Conservation (phyloP, 92 coral and sea anemone species). For the Blastomussa wellsi region DNA sequence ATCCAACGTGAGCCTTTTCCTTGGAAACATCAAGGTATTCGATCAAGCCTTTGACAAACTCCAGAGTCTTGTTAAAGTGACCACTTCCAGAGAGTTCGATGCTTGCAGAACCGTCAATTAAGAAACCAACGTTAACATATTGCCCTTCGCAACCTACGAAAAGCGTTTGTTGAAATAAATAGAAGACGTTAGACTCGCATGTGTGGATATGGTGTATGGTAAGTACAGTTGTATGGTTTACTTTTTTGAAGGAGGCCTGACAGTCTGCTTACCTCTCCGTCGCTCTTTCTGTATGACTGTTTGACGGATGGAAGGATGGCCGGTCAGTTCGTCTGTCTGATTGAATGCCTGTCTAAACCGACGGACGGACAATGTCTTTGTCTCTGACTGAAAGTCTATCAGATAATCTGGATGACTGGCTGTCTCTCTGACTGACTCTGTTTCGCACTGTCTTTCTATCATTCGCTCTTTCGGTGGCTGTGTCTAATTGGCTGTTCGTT, state of each 20-base stretch:
- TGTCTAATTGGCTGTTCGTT: no score
- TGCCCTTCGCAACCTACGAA: conserved; percentile 23
- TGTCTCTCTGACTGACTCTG: background rate
- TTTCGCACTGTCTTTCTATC: no score
- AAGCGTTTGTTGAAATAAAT: background rate
- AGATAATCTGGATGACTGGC: background rate
- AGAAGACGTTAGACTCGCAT: background rate
- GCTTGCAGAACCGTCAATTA: conserved; percentile 18
- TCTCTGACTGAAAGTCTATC: background rate
- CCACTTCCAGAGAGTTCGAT: conserved; percentile 14
- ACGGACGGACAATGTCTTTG: background rate
- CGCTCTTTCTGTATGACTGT: background rate
- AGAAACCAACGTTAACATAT: conserved; percentile 3
- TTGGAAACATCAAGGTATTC: conserved; percentile 6
- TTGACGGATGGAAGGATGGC: background rate
- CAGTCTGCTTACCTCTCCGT: background rate
- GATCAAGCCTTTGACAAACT: conserved; percentile 16
- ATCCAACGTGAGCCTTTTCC: conserved; percentile 4
- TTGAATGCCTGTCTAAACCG: background rate
- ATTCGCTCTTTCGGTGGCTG: no score
- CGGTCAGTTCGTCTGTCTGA: background rate
- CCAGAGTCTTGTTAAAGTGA: conserved; percentile 12
- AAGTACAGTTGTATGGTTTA: background rate
- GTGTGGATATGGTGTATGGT: background rate
- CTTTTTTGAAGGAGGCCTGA: background rate